Percentiles rank a stretch among this genome's conserved stretches.
Conservation (phyloP, 2,113 vertebrate species). For the Glaucidium brasilianum region DNA sequence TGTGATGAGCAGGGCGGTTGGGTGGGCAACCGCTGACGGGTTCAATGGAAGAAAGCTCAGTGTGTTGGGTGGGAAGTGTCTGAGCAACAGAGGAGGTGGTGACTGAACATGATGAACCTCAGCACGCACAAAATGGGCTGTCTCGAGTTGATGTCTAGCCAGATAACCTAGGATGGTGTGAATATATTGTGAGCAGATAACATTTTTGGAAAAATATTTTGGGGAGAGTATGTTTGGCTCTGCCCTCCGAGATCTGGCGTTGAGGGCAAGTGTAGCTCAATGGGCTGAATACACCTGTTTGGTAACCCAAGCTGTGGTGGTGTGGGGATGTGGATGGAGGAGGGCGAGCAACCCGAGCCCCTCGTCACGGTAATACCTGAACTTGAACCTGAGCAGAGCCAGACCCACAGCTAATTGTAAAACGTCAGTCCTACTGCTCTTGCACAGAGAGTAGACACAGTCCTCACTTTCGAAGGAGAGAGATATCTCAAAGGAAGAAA, state of each 20-base stretch:
- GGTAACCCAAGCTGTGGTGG: not conserved
- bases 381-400: not conserved
- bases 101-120: not conserved
- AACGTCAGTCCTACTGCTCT: not conserved
- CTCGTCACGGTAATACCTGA: not conserved
- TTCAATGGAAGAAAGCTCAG: not conserved
- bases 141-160: not conserved
- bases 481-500: not conserved
- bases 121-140: not conserved
- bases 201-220: not conserved
- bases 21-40: not conserved
- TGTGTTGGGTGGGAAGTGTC: not conserved
- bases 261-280: not conserved
- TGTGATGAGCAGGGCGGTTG: accelerated
- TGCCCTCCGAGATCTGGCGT: not conserved
- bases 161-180: not conserved
- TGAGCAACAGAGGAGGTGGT: not conserved
- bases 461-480: not conserved
- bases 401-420: not conserved
- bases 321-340: not conserved
- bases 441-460: not conserved
- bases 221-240: not conserved
- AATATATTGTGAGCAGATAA: not conserved
- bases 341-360: not conserved
- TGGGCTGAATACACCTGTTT: not conserved